Evolutionary conservation across 1,140 invertebrate genomes (phyloP).

Genomic region (Drosophila bipectinata): DNA sequence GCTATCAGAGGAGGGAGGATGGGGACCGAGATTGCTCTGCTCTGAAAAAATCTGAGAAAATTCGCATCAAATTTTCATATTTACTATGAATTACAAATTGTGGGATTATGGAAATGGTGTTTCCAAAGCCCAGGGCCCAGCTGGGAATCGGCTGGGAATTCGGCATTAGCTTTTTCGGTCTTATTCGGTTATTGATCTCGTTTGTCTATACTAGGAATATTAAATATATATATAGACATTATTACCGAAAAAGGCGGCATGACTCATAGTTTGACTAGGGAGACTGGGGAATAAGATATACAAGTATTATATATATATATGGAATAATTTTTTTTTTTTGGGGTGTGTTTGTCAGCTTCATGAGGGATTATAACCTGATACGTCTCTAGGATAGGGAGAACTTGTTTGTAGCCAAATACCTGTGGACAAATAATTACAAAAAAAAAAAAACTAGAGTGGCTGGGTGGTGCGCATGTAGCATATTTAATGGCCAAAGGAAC

Average conservation of each 20-base stretch:
- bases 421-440: constrained; percentile 80
- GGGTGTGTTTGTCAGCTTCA: neutral
- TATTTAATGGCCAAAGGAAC: constrained; percentile 75
- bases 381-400: constrained; percentile 37
- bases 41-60: constrained; percentile 59
- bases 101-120: constrained; percentile 73
- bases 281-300: constrained; percentile 6
- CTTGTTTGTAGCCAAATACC: constrained; percentile 55
- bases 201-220: neutral
- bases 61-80: constrained; percentile 69
- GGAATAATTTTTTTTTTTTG: neutral
- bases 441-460: constrained; percentile 19
- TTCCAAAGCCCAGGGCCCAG: constrained; percentile 22
- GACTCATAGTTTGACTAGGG: constrained; percentile 32
- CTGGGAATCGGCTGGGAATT: constrained; percentile 40
- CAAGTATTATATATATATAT: neutral
- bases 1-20: no score
- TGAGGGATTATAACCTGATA: constrained; percentile 62
- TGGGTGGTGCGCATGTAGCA: constrained; percentile 60
- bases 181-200: constrained; percentile 38
- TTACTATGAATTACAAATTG: constrained; percentile 76
- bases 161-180: neutral
- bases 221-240: neutral
- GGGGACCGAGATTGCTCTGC: neutral
- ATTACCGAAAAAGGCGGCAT: neutral